Evolutionary conservation across 2,888 invertebrate genomes (phyloP).

Genomic region (Spodoptera exigua): DNA sequence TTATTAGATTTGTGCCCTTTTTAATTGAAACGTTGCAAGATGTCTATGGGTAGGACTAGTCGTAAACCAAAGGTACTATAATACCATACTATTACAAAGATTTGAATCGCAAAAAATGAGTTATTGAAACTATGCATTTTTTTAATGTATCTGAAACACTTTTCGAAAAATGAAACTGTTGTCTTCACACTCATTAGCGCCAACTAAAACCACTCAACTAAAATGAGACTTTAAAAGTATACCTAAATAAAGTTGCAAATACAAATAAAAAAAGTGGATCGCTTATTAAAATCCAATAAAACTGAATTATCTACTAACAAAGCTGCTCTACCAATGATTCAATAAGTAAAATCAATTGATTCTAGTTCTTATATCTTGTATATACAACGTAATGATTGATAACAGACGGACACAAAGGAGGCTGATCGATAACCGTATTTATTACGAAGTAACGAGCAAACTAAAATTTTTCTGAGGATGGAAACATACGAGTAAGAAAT

Average conservation of each 20-base stretch:
- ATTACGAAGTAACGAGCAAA: conserved; percentile 64
- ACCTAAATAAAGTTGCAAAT: conserved; percentile 26
- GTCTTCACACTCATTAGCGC: too few species aligned
- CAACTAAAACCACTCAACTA: too few species aligned
- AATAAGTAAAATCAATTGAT: conserved; percentile 56
- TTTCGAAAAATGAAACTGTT: too few species aligned
- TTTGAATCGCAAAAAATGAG: too few species aligned
- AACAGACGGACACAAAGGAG: conserved; percentile 41
- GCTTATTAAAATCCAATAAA: conserved; percentile 44
- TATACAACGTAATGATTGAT: conserved; percentile 49
- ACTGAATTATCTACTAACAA: conserved; percentile 41
- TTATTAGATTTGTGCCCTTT: conserved; percentile 13
- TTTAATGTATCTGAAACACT: too few species aligned
- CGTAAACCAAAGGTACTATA: too few species aligned
- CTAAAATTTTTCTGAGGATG: conserved; percentile 55
- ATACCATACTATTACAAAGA: too few species aligned
- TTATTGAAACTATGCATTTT: too few species aligned
- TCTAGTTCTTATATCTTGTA: conserved; percentile 33
- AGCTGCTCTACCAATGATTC: conserved; percentile 37
- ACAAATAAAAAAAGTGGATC: conserved; percentile 12
- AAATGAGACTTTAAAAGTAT: too few species aligned
- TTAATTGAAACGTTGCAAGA: too few species aligned
- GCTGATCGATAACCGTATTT: conserved; percentile 54
- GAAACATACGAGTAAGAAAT: conserved; percentile 58
- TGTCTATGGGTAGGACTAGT: too few species aligned